Base-by-base conservation (phyloP, 2,888 invertebrate species). In the Hypercompe scribonia region DNA sequence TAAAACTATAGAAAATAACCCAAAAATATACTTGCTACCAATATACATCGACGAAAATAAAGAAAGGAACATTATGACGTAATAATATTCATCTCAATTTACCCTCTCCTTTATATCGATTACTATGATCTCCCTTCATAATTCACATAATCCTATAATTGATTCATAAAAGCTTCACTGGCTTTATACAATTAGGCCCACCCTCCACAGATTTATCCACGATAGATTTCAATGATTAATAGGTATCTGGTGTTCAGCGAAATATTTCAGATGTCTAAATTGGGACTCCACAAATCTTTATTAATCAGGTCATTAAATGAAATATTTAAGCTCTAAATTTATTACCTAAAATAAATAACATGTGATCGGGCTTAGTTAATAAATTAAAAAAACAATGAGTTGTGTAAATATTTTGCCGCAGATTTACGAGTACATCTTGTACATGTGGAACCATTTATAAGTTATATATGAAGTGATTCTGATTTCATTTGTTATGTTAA, bases 121-220 rank as follows among this genome's bases (percentile, higher is more conserved):
- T 89, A 90, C 90, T 90, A 90, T 90, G 87, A 90, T 91, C 90
- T 89, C 92, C 92, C 93, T 91, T 90, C 90, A 90, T 90, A 91
- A 91, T 91, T 90, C 90, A 87, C 85, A 90, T 93, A 94, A 93
- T 93, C 91, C 91, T 88, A 88, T 94, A 94, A 94, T 93, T 94
- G 94, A 93, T 93, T 91, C 89, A 88, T 91, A 90, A 93, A 92
- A 92, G 90, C 91, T 86, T 82, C 82, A 84, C 84, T 93, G 89
- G 90, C 91, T 93, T 92, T 90, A 84, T 89, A 89, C 89, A 90
- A 90, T 91, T 90, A 92, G 87, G 87, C 82, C 87, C 90, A 88
- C 90, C 89, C 89, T 88, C 87, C 89, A 85, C 89, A 91, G 91
- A 92, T 91, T 94, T 91, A 93, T 91, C 87, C 89, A 89, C 91